Evolutionary conservation across 2,113 vertebrate genomes (phyloP).

Genomic region (Carassius carassius): DNA sequence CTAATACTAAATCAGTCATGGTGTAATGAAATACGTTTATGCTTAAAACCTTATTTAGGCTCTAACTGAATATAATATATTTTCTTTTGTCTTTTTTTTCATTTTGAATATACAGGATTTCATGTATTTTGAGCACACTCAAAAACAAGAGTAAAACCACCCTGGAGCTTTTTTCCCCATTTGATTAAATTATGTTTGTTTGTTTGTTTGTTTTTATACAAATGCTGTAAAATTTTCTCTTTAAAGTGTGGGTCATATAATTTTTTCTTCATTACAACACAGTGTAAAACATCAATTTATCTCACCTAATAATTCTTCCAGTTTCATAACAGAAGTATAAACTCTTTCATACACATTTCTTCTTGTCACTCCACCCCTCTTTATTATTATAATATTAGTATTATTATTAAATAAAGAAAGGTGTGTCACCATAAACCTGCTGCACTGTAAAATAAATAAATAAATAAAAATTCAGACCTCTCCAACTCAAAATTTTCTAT

Average conservation of each 20-base stretch:
- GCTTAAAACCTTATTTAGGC: not conserved
- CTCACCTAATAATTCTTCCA: not conserved
- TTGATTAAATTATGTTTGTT: not conserved
- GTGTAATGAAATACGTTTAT: not conserved
- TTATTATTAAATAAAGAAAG: not conserved
- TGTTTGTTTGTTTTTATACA: not conserved
- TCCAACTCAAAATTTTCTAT: too few relatives aligned
- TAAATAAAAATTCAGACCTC: too few relatives aligned
- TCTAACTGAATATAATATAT: not conserved
- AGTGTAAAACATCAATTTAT: not conserved
- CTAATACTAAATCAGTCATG: not conserved
- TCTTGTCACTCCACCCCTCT: not conserved
- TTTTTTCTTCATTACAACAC: not conserved
- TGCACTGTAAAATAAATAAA: too few relatives aligned
- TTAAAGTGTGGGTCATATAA: not conserved
- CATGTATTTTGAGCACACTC: slow-evolving; percentile 63
- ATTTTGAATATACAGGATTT: slow-evolving; percentile 56
- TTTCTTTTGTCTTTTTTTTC: not conserved
- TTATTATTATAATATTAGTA: too few relatives aligned
- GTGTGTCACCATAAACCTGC: not conserved
- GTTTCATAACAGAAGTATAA: not conserved
- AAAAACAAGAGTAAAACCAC: slow-evolving; percentile 30
- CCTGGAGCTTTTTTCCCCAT: not conserved
- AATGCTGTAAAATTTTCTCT: not conserved
- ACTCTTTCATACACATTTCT: not conserved